phyloP scores from a whole-genome alignment of 2,888 invertebrate genomes.

The Erebia epiphron region DNA sequence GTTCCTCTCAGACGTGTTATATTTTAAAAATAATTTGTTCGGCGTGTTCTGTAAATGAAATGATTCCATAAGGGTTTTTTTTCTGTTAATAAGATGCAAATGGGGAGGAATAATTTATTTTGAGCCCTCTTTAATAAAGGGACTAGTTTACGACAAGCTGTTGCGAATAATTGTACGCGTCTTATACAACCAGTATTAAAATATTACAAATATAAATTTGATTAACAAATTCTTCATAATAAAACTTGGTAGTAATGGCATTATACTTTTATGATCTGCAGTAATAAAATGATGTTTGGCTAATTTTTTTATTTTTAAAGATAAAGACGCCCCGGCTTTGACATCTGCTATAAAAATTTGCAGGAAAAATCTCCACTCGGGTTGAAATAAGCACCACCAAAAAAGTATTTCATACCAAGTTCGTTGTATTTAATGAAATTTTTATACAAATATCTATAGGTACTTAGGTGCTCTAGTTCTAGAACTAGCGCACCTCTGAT shows the following conservation, averaged over 20 bases:
- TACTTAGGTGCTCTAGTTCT: too few relatives aligned
- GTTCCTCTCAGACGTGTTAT: too few relatives aligned
- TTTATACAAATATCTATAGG: background rate
- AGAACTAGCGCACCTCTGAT: too few relatives aligned
- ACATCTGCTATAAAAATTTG: too few relatives aligned
- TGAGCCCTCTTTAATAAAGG: constrained; percentile 21
- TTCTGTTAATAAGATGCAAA: constrained; percentile 20
- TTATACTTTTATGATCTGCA: background rate
- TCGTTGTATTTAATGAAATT: too few relatives aligned
- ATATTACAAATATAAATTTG: constrained; percentile 1
- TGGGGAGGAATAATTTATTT: constrained; percentile 21
- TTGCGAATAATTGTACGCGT: constrained; percentile 18
- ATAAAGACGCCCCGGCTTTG: too few relatives aligned
- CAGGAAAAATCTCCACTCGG: too few relatives aligned
- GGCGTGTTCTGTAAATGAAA: constrained; percentile 7
- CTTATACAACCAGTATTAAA: constrained; percentile 7
- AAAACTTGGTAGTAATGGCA: background rate
- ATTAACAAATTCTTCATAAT: background rate
- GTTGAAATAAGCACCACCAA: too few relatives aligned
- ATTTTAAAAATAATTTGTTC: background rate
- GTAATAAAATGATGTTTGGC: background rate
- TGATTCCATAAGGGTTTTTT: constrained; percentile 14
- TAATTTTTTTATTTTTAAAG: too few relatives aligned
- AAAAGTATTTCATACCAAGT: too few relatives aligned
- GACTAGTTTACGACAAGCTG: constrained; percentile 23